Percentiles rank a stretch among this genome's conserved stretches.
phyloP scores from a whole-genome alignment of 1,140 invertebrate species.

The Drosophila tani region DNA sequence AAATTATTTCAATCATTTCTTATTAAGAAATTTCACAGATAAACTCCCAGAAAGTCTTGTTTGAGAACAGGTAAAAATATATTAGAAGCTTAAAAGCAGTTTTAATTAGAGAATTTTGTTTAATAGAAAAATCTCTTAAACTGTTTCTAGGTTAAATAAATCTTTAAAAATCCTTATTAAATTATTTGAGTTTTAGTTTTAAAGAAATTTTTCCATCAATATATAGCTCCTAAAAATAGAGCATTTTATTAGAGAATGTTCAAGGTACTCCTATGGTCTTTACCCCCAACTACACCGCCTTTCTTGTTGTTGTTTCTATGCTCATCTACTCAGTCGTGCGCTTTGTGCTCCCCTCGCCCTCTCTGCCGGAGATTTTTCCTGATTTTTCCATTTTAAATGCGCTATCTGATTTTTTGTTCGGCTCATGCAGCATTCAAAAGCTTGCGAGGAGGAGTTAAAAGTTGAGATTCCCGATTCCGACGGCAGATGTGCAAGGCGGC shows the following conservation, averaged over 20 bases:
- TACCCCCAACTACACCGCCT: fast-evolving
- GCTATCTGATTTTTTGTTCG: conserved; percentile 74
- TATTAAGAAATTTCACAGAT: no score
- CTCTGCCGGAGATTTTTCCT: neutral
- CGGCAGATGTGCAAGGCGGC: conserved; percentile 4
- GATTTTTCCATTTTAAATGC: conserved; percentile 75
- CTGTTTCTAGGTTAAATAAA: no score
- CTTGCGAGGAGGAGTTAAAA: conserved; percentile 66
- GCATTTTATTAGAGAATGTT: fast-evolving
- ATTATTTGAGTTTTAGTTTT: no score
- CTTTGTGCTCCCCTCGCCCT: conserved; percentile 53
- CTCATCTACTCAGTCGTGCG: conserved; percentile 77
- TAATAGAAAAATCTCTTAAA: no score
- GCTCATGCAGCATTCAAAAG: conserved; percentile 76
- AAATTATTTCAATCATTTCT: neutral
- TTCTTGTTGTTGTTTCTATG: conserved; percentile 40
- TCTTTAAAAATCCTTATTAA: no score
- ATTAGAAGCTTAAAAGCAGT: no score
- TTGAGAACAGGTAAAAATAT: no score
- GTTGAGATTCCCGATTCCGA: conserved; percentile 67
- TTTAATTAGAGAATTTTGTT: no score
- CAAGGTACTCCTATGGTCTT: neutral
- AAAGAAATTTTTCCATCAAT: neutral
- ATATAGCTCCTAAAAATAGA: no score
- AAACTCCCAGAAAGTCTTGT: no score